Evolutionary conservation across 2,888 invertebrate species (phyloP).

Genomic region (Drepana falcataria): DNA sequence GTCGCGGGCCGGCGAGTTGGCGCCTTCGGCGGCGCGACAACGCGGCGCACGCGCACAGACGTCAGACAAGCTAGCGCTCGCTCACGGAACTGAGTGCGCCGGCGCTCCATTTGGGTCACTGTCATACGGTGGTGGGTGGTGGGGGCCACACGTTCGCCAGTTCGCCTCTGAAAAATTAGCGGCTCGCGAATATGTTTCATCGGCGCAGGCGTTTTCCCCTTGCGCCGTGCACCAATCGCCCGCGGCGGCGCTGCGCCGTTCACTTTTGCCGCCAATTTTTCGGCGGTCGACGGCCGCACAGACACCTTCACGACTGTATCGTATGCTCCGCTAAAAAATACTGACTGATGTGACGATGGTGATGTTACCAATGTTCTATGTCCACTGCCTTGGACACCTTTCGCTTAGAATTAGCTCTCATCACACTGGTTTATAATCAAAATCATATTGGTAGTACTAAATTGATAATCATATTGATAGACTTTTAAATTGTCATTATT

Average conservation of each 20-base stretch:
- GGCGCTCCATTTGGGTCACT: slow-evolving; percentile 77
- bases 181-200: slow-evolving; percentile 70
- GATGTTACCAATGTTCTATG: no score
- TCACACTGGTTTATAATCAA: no score
- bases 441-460: no score
- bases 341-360: slow-evolving; percentile 19
- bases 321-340: slow-evolving; percentile 17
- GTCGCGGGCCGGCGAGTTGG: slow-evolving; percentile 21
- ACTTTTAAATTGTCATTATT: no score
- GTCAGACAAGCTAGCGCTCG: slow-evolving; percentile 48
- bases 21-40: slow-evolving; percentile 11
- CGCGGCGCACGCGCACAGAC: slow-evolving; percentile 28
- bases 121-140: slow-evolving; percentile 73
- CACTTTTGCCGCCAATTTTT: slow-evolving; percentile 43
- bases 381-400: no score
- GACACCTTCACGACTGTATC: slow-evolving; percentile 23
- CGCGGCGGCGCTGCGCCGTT: slow-evolving; percentile 32
- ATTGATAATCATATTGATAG: no score
- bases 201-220: slow-evolving; percentile 65
- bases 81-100: slow-evolving; percentile 76
- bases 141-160: slow-evolving; percentile 63
- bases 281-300: slow-evolving; percentile 27
- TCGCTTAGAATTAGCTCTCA: no score
- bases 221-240: slow-evolving; percentile 56
- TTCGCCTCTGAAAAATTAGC: slow-evolving; percentile 72